A percentile compares a stretch with the other conserved stretches of the same genome.
These are phyloP conservation scores for Eleutherodactylus coqui DNA, from an alignment of 2,797 vertebrate species.

Conservation along the genomic window DNA sequence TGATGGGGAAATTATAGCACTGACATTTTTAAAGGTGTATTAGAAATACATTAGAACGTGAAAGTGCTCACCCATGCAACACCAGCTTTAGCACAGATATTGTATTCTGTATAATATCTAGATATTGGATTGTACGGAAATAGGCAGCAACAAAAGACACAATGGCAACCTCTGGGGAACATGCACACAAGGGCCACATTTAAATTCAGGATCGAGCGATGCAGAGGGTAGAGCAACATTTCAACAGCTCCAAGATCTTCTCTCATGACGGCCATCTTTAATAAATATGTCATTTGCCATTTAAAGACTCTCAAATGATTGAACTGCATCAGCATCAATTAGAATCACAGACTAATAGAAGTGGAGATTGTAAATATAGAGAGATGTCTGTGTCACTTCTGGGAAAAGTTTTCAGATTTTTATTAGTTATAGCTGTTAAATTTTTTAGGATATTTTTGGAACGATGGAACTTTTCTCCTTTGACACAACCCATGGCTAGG, in stretches of 20 bases:
- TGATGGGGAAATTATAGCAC: conserved; percentile 64
- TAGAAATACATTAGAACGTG: conserved; percentile 36
- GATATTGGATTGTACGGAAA: not conserved
- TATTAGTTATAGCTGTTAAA: not conserved
- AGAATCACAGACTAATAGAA: not conserved
- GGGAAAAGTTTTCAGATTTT: not conserved
- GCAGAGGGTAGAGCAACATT: conserved; percentile 47
- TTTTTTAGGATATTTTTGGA: not conserved
- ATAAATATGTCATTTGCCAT: not conserved
- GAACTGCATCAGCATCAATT: not conserved
- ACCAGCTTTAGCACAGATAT: conserved; percentile 9
- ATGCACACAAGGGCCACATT: conserved; percentile 53
- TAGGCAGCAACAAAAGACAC: conserved; percentile 57
- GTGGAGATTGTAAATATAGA: not conserved
- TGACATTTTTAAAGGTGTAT: conserved; percentile 61
- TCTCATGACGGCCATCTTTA: conserved; percentile 59
- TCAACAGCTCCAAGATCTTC: conserved; percentile 32
- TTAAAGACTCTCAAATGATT: not conserved
- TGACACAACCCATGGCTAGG: not conserved
- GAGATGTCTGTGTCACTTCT: not conserved
- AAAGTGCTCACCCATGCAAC: conserved; percentile 54
- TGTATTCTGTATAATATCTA: not conserved
- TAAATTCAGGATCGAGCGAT: conserved; percentile 33
- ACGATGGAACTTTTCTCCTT: not conserved
- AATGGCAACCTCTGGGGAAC: conserved; percentile 53